phyloP scores from a whole-genome alignment of 2,113 vertebrate genomes.

The Antigone vipio region DNA sequence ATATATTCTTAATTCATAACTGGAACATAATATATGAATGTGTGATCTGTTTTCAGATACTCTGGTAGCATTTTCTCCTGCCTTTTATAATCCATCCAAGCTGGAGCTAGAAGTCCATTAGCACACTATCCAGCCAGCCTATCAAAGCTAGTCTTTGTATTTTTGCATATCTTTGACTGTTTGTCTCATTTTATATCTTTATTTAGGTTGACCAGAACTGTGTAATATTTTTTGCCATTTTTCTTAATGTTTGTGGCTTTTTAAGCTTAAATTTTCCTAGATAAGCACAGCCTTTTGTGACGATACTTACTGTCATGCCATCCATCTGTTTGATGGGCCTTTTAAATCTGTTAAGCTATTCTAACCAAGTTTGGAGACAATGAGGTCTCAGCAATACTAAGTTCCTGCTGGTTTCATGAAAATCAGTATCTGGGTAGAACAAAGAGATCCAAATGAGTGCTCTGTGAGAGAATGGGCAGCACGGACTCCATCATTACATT shows the following conservation, averaged over 20 bases:
- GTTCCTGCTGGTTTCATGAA: background rate
- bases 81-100: background rate
- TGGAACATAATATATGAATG: background rate
- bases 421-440: background rate
- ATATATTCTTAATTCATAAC: background rate
- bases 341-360: background rate
- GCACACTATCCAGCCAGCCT: background rate
- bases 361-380: background rate
- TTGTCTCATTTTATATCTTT: background rate
- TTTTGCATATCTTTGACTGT: background rate
- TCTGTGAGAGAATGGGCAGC: background rate
- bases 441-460: background rate
- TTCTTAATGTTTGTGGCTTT: background rate
- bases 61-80: background rate
- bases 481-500: background rate
- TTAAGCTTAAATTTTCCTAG: background rate
- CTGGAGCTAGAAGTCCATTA: background rate
- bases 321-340: background rate
- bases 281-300: background rate
- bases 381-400: background rate
- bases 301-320: background rate
- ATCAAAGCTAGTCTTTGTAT: background rate
- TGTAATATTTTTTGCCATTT: background rate
- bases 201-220: background rate
- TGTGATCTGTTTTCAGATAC: background rate